phyloP scores from a whole-genome alignment of 1,140 invertebrate genomes.

The Cyphomyrmex costatus region DNA sequence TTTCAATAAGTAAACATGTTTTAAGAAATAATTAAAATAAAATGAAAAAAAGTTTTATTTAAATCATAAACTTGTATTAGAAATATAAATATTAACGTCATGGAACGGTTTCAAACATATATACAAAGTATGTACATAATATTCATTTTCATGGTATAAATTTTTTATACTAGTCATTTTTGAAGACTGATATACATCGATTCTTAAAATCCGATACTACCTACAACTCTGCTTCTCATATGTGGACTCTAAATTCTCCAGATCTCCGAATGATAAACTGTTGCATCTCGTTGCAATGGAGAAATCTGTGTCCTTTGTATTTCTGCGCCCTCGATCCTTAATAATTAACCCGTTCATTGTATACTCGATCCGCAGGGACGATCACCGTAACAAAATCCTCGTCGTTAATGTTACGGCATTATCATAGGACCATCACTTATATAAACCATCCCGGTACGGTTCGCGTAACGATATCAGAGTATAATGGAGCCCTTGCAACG shows the following conservation, averaged over 20 bases:
- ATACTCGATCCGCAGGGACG: constrained; percentile 21
- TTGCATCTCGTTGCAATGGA: constrained; percentile 22
- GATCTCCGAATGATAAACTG: neutral
- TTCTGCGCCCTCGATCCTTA: constrained; percentile 30
- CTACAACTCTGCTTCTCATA: neutral
- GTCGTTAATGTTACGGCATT: constrained; percentile 70
- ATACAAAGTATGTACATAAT: no score
- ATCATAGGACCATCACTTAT: constrained; percentile 63
- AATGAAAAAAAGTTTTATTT: no score
- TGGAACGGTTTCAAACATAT: no score
- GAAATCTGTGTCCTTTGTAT: constrained; percentile 54
- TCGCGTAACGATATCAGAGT: constrained; percentile 71
- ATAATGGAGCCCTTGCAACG: constrained; percentile 69
- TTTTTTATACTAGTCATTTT: no score
- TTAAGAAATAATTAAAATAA: no score
- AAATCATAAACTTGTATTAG: no score
- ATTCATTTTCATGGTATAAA: no score
- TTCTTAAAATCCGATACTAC: neutral
- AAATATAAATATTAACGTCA: no score
- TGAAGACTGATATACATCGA: no score
- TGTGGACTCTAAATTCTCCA: neutral
- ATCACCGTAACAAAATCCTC: constrained; percentile 68
- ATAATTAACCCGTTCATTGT: constrained; percentile 64
- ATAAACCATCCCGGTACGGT: constrained; percentile 58
- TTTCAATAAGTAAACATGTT: no score